These are phyloP conservation scores for Pristionchus pacificus DNA, from an alignment of 1,140 invertebrate genomes.

Conservation along the genomic window DNA sequence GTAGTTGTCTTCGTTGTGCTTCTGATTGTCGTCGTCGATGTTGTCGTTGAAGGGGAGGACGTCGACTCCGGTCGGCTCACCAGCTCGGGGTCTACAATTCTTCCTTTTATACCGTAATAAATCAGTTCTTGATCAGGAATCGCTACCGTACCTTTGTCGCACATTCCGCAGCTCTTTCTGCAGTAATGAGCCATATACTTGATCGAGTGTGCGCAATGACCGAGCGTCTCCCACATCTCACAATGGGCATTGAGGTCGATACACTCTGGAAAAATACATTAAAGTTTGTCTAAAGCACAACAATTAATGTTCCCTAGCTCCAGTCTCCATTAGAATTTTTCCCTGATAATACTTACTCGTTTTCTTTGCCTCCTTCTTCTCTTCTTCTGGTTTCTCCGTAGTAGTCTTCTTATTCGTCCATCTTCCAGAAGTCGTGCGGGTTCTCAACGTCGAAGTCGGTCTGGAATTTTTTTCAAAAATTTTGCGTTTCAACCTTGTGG, in stretches of 20 bases:
- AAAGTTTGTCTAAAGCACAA: not conserved
- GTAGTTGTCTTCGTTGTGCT: too few relatives aligned
- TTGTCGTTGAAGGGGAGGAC: conserved; percentile 6
- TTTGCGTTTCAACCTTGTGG: too few relatives aligned
- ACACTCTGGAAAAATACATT: conserved; percentile 45
- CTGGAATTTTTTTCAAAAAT: too few relatives aligned
- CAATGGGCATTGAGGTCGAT: conserved; percentile 56
- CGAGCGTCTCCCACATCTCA: conserved; percentile 56
- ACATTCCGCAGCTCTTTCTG: conserved; percentile 50
- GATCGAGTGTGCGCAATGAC: conserved; percentile 53
- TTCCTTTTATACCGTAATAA: too few relatives aligned
- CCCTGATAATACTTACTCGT: too few relatives aligned
- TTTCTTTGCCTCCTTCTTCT: conserved; percentile 26
- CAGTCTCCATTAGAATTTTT: too few relatives aligned
- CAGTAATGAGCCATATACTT: conserved; percentile 57
- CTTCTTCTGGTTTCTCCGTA: conserved; percentile 22
- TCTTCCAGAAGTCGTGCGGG: conserved; percentile 16
- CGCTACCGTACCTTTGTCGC: conserved; percentile 20
- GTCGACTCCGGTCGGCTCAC: not conserved
- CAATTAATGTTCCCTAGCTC: conserved; percentile 8
- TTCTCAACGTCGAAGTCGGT: too few relatives aligned
- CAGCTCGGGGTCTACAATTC: conserved; percentile 3
- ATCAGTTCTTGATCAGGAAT: not conserved
- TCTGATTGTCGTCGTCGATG: conserved; percentile 22
- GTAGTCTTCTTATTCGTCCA: conserved; percentile 14